Conservation (phyloP, 2,113 vertebrate species). For the Glaucidium brasilianum region DNA sequence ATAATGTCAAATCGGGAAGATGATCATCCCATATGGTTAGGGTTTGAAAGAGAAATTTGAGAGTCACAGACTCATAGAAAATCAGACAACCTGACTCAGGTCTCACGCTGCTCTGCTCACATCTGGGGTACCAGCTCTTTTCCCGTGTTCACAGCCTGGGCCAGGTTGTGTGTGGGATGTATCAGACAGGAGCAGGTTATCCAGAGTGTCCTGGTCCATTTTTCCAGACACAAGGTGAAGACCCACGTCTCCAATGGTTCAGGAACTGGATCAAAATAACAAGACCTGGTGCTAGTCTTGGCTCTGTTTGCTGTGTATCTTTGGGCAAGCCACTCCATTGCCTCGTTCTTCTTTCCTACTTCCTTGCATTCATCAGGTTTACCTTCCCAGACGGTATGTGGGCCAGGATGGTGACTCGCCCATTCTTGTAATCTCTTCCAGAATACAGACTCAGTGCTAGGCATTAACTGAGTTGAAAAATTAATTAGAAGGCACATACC, state of each 20-base stretch:
- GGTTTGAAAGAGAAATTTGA: not conserved
- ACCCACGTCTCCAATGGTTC: too few relatives aligned
- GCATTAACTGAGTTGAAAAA: not conserved
- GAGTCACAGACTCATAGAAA: not conserved
- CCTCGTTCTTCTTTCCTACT: not conserved
- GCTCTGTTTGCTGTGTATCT: not conserved
- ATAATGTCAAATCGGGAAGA: not conserved
- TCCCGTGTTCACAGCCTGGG: not conserved
- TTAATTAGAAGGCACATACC: not conserved
- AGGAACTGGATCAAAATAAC: not conserved
- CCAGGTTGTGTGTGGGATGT: not conserved
- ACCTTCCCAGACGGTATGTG: not conserved
- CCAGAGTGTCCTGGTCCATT: not conserved
- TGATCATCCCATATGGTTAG: not conserved
- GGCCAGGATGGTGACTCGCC: not conserved
- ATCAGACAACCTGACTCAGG: not conserved
- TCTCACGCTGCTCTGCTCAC: not conserved
- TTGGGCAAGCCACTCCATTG: not conserved
- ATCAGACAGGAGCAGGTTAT: not conserved
- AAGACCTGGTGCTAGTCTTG: not conserved
- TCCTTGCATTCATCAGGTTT: not conserved
- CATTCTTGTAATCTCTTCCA: not conserved
- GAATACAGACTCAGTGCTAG: not conserved
- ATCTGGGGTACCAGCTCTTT: not conserved
- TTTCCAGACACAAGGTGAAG: too few relatives aligned